Base-by-base conservation (phyloP, 2,888 invertebrate species). In the Dusona sp. region DNA sequence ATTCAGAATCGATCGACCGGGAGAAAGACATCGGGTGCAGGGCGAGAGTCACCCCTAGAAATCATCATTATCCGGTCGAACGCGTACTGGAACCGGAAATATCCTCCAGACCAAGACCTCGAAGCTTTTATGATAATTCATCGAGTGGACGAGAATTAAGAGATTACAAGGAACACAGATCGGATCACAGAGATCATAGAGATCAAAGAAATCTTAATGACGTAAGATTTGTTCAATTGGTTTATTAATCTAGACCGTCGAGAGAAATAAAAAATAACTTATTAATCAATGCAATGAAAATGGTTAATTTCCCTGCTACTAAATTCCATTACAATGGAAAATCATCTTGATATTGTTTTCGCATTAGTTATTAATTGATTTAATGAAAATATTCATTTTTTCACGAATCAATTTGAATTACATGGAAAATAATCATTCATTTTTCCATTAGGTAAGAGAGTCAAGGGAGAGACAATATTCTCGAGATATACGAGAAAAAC, bases 121-220 rank as follows among this genome's bases (percentile, higher is more conserved):
- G 93, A 84, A 94, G 94, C 89, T 94, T 93, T 88, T 94, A 94
- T 89, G 94, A 94, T 79, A 93, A 91, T 87, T 92, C 93, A 3
- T 83, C 92, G n/a, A 89, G 90, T 54, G 92, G 90, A n/a, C 90
- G 93, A 77, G 94, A 94, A 57, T 90, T 91, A 22, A 90, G 92
- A 79, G 93, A 92, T 81, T 87, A 91, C 67, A 81, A 84, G 19
- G 89, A 88, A 72, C 79, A 75, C 79, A 87, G 88, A 87, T 81
- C 87, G n/a, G 88, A 86, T 70, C 65, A 83, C 78, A 79, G 64
- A 38, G 84, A 83, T 22, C 80, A 82, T 61, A 67, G 57, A 64
- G 79, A 86, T 68, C 81, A 77, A 57, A 70, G 84, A 86, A 70
- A 85, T n/a, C 61, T 80, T 29, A 86, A 78, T 61, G 80, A 79